A percentile compares a stretch with the other conserved stretches of the same genome.
These are phyloP conservation scores for Drosophila fungiperda DNA, from an alignment of 2,888 invertebrate genomes.

Conservation along the genomic window DNA sequence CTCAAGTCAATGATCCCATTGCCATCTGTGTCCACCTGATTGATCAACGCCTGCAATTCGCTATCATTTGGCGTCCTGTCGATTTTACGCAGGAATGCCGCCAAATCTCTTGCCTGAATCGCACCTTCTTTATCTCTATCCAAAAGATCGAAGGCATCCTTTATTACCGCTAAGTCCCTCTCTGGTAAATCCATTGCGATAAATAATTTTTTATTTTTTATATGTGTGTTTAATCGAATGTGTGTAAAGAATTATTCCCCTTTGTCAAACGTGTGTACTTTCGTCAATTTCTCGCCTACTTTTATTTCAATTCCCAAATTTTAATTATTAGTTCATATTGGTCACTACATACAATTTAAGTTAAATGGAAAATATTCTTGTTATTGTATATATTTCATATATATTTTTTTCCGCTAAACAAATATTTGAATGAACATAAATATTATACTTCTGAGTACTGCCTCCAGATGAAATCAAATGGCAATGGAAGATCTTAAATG, in stretches of 20 bases:
- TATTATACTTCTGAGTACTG: constrained; percentile 17
- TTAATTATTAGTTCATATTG: not conserved
- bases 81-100: not conserved
- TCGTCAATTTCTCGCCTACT: not conserved
- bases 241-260: not conserved
- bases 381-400: not conserved
- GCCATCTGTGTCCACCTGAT: constrained; percentile 93
- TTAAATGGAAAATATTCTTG: not conserved
- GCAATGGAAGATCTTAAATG: constrained; percentile 20
- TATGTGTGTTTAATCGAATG: not conserved
- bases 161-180: not conserved
- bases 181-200: not conserved
- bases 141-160: constrained; percentile 2
- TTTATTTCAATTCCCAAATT: not conserved
- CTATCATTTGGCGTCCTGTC: not conserved
- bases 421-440: constrained; percentile 9
- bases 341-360: not conserved
- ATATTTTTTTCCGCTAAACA: not conserved
- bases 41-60: constrained; percentile 92
- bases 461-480: constrained; percentile 40
- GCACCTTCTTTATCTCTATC: constrained; percentile 13
- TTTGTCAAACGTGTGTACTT: too few relatives aligned
- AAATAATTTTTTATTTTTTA: constrained; percentile 26
- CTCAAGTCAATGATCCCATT: constrained; percentile 98
- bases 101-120: constrained; percentile 17